Conservation (phyloP, 2,113 vertebrate species). For the Psilopsiagon aurifrons region DNA sequence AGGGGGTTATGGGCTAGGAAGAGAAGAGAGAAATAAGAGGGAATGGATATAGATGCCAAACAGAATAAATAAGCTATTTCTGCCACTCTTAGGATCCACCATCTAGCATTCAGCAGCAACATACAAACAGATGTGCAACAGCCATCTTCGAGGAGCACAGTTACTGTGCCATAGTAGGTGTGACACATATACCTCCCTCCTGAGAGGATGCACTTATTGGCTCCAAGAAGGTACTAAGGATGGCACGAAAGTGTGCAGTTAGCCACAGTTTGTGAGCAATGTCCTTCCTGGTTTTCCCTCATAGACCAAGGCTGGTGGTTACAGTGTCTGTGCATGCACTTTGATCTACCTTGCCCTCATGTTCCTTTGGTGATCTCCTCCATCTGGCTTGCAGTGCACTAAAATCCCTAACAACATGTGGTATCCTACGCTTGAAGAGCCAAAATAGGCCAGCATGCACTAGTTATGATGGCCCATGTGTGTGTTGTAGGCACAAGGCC, state of each 20-base stretch:
- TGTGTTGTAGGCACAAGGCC: neutral
- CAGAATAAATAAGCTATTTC: conserved; percentile 72
- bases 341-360: neutral
- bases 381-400: neutral
- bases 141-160: neutral
- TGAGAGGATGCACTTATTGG: accelerated
- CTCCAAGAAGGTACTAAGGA: accelerated
- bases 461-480: neutral
- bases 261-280: neutral
- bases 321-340: neutral
- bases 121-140: neutral
- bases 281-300: neutral
- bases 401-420: neutral
- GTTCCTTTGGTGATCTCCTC: neutral
- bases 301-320: neutral
- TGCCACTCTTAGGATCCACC: conserved; percentile 37
- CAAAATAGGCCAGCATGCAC: neutral
- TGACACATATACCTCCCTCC: neutral
- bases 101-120: neutral
- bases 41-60: conserved; percentile 72
- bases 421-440: neutral
- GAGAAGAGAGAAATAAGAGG: conserved; percentile 25
- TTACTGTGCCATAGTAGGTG: neutral
- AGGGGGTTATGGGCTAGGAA: conserved; percentile 35
- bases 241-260: neutral